Base-by-base conservation (phyloP, 2,113 vertebrate genomes). In the Nestor notabilis region DNA sequence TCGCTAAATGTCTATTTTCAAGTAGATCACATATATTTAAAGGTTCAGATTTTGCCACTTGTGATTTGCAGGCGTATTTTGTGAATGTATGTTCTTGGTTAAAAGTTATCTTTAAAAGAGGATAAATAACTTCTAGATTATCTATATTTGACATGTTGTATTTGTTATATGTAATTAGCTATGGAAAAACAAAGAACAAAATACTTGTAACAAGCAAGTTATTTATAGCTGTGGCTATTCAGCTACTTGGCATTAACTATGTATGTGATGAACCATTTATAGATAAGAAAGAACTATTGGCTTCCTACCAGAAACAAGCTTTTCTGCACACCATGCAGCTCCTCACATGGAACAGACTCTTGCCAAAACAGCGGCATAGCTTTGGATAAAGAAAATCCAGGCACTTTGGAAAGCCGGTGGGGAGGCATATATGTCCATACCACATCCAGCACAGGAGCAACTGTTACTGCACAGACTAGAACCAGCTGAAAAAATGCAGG, bases 41-140 rank as follows among this genome's bases (percentile, higher is more conserved):
- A 55, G 20, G 37, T 64, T 89, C 60, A 39, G 53, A 53, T 78
- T 88, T 95, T 89, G 60, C 43, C 17, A 66, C 29, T 77, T 89
- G 50, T 16, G 41, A 24, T 43, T 87, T 82, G 17, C 35, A 68
- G 69, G 43, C 31, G 13, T 60, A 60, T 78, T 82, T 96, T 83
- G 23, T 47, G 19, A 87, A 68, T 56, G 17, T 12, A 52, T 47
- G 7, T 39, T 82, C 43, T 64, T 91, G 87, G 31, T 82, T 50
- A 61, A 87, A 85, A 89, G 83, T 65, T 74, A 87, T n/a, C 29
- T n/a, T n/a, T n/a, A n/a, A 66, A 86, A 53, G 43, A 70, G 17
- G 6, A 84, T 60, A 95, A 90, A 91, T 87, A 94, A 84, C 31
- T 90, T 92, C 52, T 55, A 70, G 39, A 17, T 78, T 82, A 87